Evolutionary conservation across 2,888 invertebrate genomes (phyloP), one percentile per base, ranked within the genome.

Genomic region (Euplagia quadripunctaria): DNA sequence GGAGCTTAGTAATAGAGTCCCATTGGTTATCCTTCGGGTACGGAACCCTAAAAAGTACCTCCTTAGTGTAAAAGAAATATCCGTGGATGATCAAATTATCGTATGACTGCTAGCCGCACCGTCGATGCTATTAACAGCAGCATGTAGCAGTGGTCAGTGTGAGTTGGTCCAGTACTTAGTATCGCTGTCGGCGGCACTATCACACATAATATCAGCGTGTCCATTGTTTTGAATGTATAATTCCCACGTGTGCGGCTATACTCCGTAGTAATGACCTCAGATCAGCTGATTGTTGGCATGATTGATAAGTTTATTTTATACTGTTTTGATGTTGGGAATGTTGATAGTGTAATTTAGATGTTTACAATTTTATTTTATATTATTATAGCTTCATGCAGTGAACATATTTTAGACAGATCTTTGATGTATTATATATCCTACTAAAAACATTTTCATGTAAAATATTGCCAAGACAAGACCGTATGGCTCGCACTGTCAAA

Each of bases 221-320:
- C 88, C 87, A 91, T 91, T 93, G 92, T 92, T 86, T 88, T 84
- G 84, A 83, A 81, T 81, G 83, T 81, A 84, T 82, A 85, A 84
- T 88, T 94, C 93, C 90, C 93, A 93, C 93, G 91, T 91, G 90
- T 69, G 80, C 78, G 63, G 84, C 82, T 83, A 75, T 65, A 84
- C 82, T 84, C 74, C 80, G 91, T 91, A 90, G 92, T 90, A 92
- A 91, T 87, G 90, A 92, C 91, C 92, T 90, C 78, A 80, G 83
- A 81, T 81, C 79, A 82, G 76, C 78, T 85, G 85, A 83, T 83
- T 75, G 73, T 68, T 63, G 63, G 43, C 77, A 67, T 79, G 85
- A 84, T 84, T 81, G 80, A 84, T 84, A 85, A 85, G 78, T 85
- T 78, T 77, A 79, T 78, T 82, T 75, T 70, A 75, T 74, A 78